Evolutionary conservation across 2,888 invertebrate genomes (phyloP), one percentile per base, ranked within the genome.

Genomic region (Cryptocephalus moraei): DNA sequence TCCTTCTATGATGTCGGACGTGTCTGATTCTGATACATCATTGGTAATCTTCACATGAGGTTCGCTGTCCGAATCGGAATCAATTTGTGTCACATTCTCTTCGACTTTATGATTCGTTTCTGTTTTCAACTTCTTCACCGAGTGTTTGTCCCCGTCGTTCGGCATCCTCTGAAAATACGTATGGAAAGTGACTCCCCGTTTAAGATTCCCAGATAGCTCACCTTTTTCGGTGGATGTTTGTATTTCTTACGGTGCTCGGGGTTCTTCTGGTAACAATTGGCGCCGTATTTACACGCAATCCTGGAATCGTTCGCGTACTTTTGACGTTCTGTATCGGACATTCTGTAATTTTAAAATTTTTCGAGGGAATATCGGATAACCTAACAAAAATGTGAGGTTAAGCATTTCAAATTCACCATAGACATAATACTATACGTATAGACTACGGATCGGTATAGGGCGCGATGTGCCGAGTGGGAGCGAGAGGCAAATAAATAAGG

Each of bases 191-290:
- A 4, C 11, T 36, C n/a, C 36, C 3, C 6, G 12, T 36, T 22
- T 22, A 22, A 22, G 22, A 6, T 36, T 40, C 47, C 48, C 22
- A 39, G 42, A 45, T 8, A 11, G 38, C 48, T 44, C 33, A 44
- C 43, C 36, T 64, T 60, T 65, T 70, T 70, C 41, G 65, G 62
- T 65, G 86, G 87, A 68, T 91, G 91, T 69, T 86, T 88, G 56
- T 77, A 92, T 62, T 81, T 84, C 48, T 76, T 71, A 47, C 75
- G 75, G 72, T 92, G 92, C 1, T 73, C 72, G 1, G 82, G 73
- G 73, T 90, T 91, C 63, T 81, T 86, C 63, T 88, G 89, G 67
- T 89, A 91, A 68, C 92, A 92, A 56, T 82, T 80, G 6, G 64
- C 66, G 44, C 88, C 87, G 65, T 87, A 91, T 71, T 83, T 84